Percentiles rank a stretch among this genome's conserved stretches.
These are phyloP conservation scores for Brachyalestes nurse DNA, from an alignment of 2,797 vertebrate species.

Conservation along the genomic window DNA sequence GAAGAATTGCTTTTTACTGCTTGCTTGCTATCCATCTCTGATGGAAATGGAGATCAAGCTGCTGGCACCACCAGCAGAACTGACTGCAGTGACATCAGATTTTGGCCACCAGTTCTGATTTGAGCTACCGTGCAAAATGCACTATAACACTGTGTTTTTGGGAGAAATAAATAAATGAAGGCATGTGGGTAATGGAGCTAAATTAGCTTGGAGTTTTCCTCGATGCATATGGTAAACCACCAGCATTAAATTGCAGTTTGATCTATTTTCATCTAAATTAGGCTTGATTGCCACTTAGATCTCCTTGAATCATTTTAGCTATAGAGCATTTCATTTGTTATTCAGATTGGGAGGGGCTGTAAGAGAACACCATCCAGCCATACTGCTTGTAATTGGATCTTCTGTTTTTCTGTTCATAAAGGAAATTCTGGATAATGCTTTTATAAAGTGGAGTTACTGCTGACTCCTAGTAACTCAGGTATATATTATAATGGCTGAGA, in stretches of 20 bases:
- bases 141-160: not conserved
- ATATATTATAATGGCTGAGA: too few relatives aligned
- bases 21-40: conserved; percentile 31
- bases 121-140: conserved; percentile 13
- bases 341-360: not conserved
- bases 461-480: not conserved
- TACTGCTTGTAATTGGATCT: not conserved
- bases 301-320: not conserved
- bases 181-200: not conserved
- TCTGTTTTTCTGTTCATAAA: not conserved
- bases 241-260: not conserved
- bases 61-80: conserved; percentile 20
- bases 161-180: not conserved
- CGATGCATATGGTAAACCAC: not conserved
- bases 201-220: not conserved
- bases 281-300: not conserved
- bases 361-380: not conserved
- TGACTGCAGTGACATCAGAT: conserved; percentile 39
- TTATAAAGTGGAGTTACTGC: not conserved
- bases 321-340: not conserved
- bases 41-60: conserved; percentile 43
- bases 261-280: not conserved
- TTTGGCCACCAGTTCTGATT: conserved; percentile 31
- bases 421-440: not conserved
- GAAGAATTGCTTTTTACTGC: conserved; percentile 48